Conservation (phyloP, 2,113 vertebrate genomes). For the Diadophis punctatus region DNA sequence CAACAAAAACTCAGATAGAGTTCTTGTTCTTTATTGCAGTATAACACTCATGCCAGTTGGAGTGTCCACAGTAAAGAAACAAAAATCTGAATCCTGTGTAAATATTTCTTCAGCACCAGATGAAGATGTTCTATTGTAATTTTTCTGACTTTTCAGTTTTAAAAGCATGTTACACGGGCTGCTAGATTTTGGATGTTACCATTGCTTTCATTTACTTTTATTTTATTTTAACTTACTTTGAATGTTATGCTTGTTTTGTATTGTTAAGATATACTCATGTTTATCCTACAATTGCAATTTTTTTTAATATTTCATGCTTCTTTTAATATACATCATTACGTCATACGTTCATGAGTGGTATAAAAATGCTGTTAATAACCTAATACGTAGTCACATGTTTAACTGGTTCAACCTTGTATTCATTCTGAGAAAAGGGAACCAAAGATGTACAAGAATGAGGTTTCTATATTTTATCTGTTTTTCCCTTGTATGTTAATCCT, state of each 20-base stretch:
- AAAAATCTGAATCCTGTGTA: neutral
- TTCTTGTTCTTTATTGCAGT: neutral
- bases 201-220: neutral
- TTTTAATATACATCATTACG: neutral
- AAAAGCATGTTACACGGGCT: neutral
- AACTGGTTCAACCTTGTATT: neutral
- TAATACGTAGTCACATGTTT: neutral
- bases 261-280: neutral
- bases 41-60: neutral
- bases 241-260: neutral
- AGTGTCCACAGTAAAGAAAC: neutral
- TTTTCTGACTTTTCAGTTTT: neutral
- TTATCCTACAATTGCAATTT: neutral
- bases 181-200: neutral
- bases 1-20: too few relatives aligned
- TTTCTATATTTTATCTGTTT: constrained; percentile 27
- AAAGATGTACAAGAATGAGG: constrained; percentile 8
- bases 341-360: neutral
- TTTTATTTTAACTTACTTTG: neutral
- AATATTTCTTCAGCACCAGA: neutral
- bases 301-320: neutral
- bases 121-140: neutral
- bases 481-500: constrained; percentile 38
- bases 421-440: constrained; percentile 1
- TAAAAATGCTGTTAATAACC: neutral